Percentiles rank a stretch among this genome's conserved stretches.
These are phyloP conservation scores for Molossus molossus DNA, from an alignment of 2,797 vertebrate species.

Conservation along the genomic window DNA sequence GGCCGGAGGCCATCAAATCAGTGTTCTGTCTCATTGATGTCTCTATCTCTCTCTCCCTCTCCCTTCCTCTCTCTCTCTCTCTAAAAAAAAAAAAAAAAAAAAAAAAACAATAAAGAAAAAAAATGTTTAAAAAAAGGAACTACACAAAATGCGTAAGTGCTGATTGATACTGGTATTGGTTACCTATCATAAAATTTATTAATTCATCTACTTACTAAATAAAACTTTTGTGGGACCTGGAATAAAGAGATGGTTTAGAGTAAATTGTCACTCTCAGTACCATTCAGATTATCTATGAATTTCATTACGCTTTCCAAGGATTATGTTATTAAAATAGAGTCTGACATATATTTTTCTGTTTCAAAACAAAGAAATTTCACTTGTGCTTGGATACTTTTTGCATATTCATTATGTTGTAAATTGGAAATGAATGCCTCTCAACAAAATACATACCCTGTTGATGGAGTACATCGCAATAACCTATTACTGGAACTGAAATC, in stretches of 20 bases:
- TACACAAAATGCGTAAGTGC: background rate
- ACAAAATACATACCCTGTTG: slow-evolving; percentile 23
- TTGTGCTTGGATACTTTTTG: slow-evolving; percentile 56
- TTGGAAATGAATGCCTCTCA: slow-evolving; percentile 52
- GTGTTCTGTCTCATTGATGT: no score
- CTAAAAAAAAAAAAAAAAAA: no score
- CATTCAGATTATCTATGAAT: slow-evolving; percentile 59
- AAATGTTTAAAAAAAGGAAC: no score
- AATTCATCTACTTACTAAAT: background rate
- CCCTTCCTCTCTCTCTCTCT: no score
- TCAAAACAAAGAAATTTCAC: slow-evolving; percentile 48
- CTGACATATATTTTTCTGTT: slow-evolving; percentile 48
- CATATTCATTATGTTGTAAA: slow-evolving; percentile 51
- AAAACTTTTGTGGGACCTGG: background rate
- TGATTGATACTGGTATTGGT: background rate
- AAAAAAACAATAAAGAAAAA: no score
- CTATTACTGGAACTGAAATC: slow-evolving; percentile 38
- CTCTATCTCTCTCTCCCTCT: no score
- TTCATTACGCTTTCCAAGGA: slow-evolving; percentile 60
- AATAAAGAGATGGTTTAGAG: slow-evolving; percentile 46
- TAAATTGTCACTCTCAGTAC: slow-evolving; percentile 11
- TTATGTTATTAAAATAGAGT: slow-evolving; percentile 47
- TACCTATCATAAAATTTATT: background rate
- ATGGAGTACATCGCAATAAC: background rate
- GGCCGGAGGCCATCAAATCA: no score